These are phyloP conservation scores for Aviceda subcristata DNA, from an alignment of 2,113 vertebrate genomes.

Conservation along the genomic window DNA sequence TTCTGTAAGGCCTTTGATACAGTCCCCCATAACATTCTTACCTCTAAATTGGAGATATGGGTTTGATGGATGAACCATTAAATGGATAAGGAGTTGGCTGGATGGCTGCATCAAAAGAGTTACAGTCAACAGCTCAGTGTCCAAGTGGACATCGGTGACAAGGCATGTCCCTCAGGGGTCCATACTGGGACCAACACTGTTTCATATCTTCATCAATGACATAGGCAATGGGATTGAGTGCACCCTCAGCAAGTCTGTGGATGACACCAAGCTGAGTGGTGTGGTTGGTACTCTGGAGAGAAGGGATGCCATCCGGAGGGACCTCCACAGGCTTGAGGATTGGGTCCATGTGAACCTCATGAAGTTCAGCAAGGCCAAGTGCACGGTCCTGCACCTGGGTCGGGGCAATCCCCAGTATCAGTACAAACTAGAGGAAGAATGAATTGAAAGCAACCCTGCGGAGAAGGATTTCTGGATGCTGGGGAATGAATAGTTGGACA, in stretches of 20 bases:
- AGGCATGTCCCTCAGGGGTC: not conserved
- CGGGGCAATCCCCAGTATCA: accelerated
- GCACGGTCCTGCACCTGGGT: not conserved
- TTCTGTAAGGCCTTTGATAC: not conserved
- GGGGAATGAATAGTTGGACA: not conserved
- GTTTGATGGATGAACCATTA: not conserved
- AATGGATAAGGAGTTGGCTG: not conserved
- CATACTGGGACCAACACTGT: not conserved
- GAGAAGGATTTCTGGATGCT: not conserved
- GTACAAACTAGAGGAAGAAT: no score
- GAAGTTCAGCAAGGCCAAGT: not conserved
- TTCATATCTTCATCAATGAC: not conserved
- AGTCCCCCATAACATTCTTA: not conserved
- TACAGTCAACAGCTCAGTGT: not conserved
- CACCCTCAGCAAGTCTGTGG: not conserved
- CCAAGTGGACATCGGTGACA: not conserved
- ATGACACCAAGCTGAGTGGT: not conserved
- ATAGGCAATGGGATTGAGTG: not conserved
- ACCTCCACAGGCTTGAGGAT: not conserved
- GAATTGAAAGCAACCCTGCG: no score
- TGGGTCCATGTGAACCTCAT: no score
- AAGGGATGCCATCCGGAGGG: not conserved
- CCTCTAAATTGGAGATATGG: not conserved
- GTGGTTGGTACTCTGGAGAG: not conserved
- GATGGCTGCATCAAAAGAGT: not conserved